Evolutionary conservation across 2,888 invertebrate species (phyloP).

Genomic region (Luperina testacea): DNA sequence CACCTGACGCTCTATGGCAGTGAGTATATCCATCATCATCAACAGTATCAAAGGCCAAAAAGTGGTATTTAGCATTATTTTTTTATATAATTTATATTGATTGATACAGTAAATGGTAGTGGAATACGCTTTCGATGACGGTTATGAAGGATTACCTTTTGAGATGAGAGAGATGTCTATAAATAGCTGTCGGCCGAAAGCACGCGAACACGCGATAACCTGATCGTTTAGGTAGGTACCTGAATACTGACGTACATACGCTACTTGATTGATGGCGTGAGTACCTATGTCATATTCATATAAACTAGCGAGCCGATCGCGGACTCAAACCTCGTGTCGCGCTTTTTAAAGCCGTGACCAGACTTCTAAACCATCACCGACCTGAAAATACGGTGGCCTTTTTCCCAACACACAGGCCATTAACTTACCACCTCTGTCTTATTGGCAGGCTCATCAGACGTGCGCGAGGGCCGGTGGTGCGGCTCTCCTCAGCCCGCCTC

Average conservation of each 20-base stretch:
- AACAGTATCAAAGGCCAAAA: not conserved
- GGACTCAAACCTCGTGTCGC: not conserved
- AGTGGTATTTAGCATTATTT: not conserved
- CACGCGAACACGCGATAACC: not conserved
- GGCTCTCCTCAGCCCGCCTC: constrained; percentile 92
- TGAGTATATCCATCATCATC: constrained; percentile 84
- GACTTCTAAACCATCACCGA: not conserved
- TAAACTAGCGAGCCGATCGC: not conserved
- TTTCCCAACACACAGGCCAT: constrained; percentile 20
- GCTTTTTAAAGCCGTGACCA: not conserved
- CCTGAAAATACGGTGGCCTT: not conserved
- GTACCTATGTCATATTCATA: not conserved
- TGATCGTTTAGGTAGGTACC: not conserved
- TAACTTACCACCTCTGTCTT: constrained; percentile 53
- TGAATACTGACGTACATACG: not conserved
- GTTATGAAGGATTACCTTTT: not conserved
- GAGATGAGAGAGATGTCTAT: not conserved
- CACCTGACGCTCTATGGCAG: constrained; percentile 93
- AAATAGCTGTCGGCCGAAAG: not conserved
- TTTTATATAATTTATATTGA: not conserved
- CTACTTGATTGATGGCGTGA: not conserved
- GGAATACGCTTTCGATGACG: not conserved
- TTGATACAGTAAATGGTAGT: not conserved
- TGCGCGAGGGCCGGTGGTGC: constrained; percentile 89
- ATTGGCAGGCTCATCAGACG: constrained; percentile 85